Evolutionary conservation across 2,113 vertebrate genomes (phyloP).

Genomic region (Microcebus griseorufus): DNA sequence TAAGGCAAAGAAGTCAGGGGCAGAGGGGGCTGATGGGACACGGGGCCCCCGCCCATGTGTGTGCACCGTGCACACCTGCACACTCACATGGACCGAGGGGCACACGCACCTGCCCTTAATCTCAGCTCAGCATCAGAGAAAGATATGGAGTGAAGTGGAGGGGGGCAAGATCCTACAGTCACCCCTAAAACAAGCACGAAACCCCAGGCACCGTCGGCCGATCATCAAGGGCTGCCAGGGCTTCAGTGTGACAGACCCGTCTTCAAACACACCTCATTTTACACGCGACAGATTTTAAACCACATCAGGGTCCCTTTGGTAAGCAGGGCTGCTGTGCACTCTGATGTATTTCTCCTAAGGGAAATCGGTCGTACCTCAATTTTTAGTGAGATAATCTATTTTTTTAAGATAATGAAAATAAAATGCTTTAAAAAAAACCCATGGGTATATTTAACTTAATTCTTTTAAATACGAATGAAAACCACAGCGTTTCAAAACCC

Average conservation of each 20-base stretch:
- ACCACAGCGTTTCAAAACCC: constrained; percentile 49
- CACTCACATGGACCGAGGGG: not conserved
- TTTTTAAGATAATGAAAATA: constrained; percentile 55
- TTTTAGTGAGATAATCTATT: constrained; percentile 65
- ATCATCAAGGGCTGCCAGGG: constrained; percentile 65
- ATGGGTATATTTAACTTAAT: constrained; percentile 26
- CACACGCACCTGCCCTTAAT: not conserved
- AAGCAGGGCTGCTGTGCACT: constrained; percentile 50
- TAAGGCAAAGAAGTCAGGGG: too few species aligned
- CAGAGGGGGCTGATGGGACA: too few species aligned
- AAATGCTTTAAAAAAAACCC: not conserved
- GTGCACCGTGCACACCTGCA: fast-evolving
- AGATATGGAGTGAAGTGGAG: fast-evolving
- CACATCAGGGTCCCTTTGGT: constrained; percentile 61
- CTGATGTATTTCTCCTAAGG: constrained; percentile 2
- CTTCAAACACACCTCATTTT: constrained; percentile 62
- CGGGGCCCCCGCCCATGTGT: too few species aligned
- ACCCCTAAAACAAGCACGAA: constrained; percentile 62
- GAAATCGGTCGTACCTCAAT: not conserved
- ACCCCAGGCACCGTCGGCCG: constrained; percentile 48
- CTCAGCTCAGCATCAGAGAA: not conserved
- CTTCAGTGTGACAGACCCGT: constrained; percentile 67
- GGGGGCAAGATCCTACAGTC: constrained; percentile 10
- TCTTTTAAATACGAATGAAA: constrained; percentile 52
- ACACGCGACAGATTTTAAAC: constrained; percentile 46